phyloP scores from a whole-genome alignment of 2,797 vertebrate genomes.

The Pyrocephalus nanus region DNA sequence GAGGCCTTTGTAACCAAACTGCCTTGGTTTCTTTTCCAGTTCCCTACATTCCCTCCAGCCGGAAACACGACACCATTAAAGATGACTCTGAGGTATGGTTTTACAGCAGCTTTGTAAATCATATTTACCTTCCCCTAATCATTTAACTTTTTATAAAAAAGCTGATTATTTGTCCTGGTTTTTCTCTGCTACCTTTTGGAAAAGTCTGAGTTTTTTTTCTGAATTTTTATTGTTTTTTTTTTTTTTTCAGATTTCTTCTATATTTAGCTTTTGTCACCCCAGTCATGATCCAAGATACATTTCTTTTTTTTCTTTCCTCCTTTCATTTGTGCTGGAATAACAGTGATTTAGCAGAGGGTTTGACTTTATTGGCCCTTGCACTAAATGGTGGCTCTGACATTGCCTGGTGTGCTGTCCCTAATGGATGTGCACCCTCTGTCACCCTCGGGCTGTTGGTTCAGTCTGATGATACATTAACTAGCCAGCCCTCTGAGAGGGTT shows the following conservation, averaged over 20 bases:
- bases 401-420: neutral
- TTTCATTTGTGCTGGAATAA: neutral
- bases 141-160: neutral
- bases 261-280: neutral
- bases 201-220: neutral
- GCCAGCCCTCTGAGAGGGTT: neutral
- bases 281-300: neutral
- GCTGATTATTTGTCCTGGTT: neutral
- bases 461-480: neutral
- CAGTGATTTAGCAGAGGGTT: neutral
- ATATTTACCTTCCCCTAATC: neutral
- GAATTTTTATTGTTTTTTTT: neutral
- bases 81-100: slow-evolving; percentile 88
- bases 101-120: neutral
- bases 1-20: neutral
- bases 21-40: slow-evolving; percentile 74
- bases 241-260: neutral
- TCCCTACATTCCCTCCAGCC: slow-evolving; percentile 87
- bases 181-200: neutral
- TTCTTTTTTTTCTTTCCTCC: too few relatives aligned
- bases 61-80: slow-evolving; percentile 87
- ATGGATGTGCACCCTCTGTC: neutral
- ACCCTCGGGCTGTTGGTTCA: neutral
- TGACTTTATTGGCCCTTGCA: neutral
- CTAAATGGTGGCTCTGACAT: slow-evolving; percentile 5